phyloP scores from a whole-genome alignment of 2,797 vertebrate species.

The Betta splendens region DNA sequence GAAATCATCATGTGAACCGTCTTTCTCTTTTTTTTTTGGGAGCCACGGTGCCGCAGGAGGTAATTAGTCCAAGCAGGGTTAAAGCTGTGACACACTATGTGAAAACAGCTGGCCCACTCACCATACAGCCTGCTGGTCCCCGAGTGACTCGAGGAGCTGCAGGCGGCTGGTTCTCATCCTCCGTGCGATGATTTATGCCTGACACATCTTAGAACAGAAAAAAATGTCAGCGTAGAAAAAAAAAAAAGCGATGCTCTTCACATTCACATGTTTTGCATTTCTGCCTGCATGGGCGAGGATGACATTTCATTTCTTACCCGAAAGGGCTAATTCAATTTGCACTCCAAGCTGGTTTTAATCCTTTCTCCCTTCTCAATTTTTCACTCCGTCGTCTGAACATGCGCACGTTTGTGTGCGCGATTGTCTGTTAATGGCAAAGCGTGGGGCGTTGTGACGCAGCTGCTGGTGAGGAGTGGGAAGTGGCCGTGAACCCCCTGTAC shows the following conservation, averaged over 20 bases:
- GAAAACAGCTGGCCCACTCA: constrained; percentile 57
- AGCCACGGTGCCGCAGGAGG: constrained; percentile 33
- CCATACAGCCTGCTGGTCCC: constrained; percentile 46
- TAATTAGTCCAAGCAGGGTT: constrained; percentile 53
- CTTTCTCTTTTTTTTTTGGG: constrained; percentile 25
- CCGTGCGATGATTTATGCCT: constrained; percentile 72
- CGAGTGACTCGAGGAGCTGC: constrained; percentile 43
- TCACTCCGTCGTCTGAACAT: constrained; percentile 50
- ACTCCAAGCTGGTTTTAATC: constrained; percentile 77
- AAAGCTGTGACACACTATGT: constrained; percentile 47
- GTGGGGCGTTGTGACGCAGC: constrained; percentile 34
- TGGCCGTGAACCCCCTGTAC: neutral
- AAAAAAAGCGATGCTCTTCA: constrained; percentile 63
- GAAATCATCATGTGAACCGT: constrained; percentile 33
- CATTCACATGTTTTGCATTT: constrained; percentile 84
- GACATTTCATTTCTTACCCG: constrained; percentile 82
- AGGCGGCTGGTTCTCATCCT: constrained; percentile 73
- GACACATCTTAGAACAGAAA: constrained; percentile 69
- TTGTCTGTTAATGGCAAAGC: constrained; percentile 59
- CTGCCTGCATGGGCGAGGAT: constrained; percentile 70
- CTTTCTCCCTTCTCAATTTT: constrained; percentile 42
- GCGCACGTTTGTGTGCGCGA: constrained; percentile 64
- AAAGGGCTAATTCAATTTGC: constrained; percentile 82
- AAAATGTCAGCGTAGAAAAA: constrained; percentile 64
- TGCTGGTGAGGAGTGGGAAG: constrained; percentile 28